Evolutionary conservation across 2,888 invertebrate species (phyloP).

Genomic region (Acanthosepion esculentum): DNA sequence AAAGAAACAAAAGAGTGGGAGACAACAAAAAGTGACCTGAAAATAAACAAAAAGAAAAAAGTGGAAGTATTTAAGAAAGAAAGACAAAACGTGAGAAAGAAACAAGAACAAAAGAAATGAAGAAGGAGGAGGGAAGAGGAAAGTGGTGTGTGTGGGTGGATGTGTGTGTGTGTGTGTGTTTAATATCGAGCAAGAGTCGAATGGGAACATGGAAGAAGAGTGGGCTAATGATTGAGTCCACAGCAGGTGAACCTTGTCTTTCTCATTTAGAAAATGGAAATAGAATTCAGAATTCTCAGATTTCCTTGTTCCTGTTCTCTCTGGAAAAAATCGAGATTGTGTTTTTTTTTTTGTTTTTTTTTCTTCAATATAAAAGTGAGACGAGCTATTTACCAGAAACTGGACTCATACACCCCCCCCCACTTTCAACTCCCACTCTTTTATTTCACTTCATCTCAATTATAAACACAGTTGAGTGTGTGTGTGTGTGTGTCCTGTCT

Average conservation of each 20-base stretch:
- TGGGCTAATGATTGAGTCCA: conserved; percentile 33
- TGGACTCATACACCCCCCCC: not conserved
- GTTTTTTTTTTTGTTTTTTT: not conserved
- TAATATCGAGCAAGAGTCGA: not conserved
- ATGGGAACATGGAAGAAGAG: not conserved
- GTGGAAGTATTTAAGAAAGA: not conserved
- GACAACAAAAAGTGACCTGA: not conserved
- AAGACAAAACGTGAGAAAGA: not conserved
- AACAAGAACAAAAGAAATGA: not conserved
- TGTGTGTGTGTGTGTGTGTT: no score
- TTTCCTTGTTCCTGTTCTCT: not conserved
- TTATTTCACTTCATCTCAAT: not conserved
- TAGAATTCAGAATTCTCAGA: conserved; percentile 33
- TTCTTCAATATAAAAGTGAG: not conserved
- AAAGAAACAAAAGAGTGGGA: no score
- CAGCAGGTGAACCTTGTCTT: conserved; percentile 33
- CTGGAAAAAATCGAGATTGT: not conserved
- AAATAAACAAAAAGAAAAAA: no score
- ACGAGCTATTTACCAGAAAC: not conserved
- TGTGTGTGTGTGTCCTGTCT: not conserved
- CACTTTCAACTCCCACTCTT: not conserved
- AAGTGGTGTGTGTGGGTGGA: no score
- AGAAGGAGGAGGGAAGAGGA: not conserved
- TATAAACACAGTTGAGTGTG: not conserved
- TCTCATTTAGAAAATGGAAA: conserved; percentile 33